Base-by-base conservation (phyloP, 1,140 invertebrate genomes). In the Dreissena rostriformis region DNA sequence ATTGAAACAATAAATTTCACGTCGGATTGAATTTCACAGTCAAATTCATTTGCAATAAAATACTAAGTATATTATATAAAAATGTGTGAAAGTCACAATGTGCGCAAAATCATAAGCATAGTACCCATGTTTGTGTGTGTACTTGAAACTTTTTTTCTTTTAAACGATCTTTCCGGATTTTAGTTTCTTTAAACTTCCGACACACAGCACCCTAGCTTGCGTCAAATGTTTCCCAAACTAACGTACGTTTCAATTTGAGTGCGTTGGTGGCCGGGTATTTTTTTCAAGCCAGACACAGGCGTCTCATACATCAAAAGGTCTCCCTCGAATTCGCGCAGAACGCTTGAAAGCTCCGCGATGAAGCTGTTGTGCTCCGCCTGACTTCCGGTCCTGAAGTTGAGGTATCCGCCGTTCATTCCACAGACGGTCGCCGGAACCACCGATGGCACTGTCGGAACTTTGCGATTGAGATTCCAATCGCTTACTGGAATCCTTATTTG, bases 371-470 rank as follows among this genome's bases (percentile, higher is more conserved):
- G 79, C 1, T 68, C 66, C 14, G n/a, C 19, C 49, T 29, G 63
- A n/a, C 51, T 73, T 19, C 39, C 26, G 12, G 39, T 19, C 7
- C 72, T 12, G 24, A 7, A 72, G n/a, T 19, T 73, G 29, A 12
- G 79, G 53, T 19, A 82, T 73, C 28, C 71, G 55, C 51, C 68
- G 66, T 19, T 83, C 53, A 52, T 61, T 77, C 81, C 81, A 83
- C 5, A 71, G 52, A 51, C 81, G 66, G 12, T 70, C 39, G 17
- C 81, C 81, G 26, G 81, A 83, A 49, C 73, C 81, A 22, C 81
- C 81, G 19, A 83, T 83, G 28, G 81, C 81, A 83, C 81, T 83
- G 61, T 83, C 81, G 11, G 81, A 83, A 70, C 81, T 83, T 71
- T 83, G 81, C 0, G 81, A 83, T 11, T 67, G 28, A 26, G 65